Evolutionary conservation across 2,888 invertebrate genomes (phyloP).

Genomic region (Nephrotoma flavescens): DNA sequence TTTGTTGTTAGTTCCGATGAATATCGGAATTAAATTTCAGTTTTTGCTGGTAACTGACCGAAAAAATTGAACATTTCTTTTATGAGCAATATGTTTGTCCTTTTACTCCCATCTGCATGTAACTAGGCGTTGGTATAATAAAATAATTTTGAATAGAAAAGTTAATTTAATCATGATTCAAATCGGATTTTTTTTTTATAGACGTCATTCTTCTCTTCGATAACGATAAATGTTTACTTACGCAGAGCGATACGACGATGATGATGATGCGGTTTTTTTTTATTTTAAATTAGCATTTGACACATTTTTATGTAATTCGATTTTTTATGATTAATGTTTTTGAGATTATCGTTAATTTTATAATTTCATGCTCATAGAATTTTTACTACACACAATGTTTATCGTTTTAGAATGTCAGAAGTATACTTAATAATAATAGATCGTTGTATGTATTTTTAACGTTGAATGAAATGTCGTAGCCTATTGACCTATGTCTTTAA

Average conservation of each 20-base stretch:
- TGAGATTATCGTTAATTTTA: neutral
- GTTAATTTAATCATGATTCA: neutral
- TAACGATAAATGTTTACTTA: neutral
- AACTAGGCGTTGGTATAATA: neutral
- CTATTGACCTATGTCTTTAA: too few species aligned
- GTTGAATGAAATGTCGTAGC: too few species aligned
- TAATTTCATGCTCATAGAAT: neutral
- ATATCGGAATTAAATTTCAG: neutral
- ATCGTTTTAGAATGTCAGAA: too few species aligned
- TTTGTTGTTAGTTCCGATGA: neutral
- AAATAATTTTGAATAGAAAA: neutral
- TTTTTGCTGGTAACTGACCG: neutral
- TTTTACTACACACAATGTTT: too few species aligned
- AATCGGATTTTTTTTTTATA: neutral
- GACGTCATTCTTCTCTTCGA: neutral
- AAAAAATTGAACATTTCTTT: neutral
- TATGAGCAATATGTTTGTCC: neutral
- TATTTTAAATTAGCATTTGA: neutral
- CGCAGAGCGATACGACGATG: neutral
- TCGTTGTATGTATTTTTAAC: too few species aligned
- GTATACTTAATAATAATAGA: too few species aligned
- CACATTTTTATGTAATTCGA: neutral
- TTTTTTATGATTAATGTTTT: neutral
- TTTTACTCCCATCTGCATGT: neutral
- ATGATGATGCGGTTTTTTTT: neutral